Conservation (phyloP, 2,797 vertebrate genomes). For the Threskiornis aethiopicus region DNA sequence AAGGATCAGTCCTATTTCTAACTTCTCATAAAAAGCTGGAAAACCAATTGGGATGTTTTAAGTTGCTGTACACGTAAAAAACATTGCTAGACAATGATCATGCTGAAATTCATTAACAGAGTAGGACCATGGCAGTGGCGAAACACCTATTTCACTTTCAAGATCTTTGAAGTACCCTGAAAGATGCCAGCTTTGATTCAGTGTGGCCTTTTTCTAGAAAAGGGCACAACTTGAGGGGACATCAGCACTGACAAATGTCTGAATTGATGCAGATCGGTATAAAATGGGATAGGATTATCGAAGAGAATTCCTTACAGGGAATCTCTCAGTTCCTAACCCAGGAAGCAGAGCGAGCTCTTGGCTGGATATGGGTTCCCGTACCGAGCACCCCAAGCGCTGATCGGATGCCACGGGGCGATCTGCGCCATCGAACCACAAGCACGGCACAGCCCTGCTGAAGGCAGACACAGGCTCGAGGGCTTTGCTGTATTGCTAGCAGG, state of each 20-base stretch:
- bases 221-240: not conserved
- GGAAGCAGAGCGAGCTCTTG: not conserved
- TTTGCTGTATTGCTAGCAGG: not conserved
- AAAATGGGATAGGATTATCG: not conserved
- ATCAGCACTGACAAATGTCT: not conserved
- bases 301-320: not conserved
- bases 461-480: not conserved
- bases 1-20: not conserved
- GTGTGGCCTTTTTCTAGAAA: not conserved
- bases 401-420: not conserved
- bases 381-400: not conserved
- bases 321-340: not conserved
- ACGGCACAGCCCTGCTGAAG: rapidly evolving
- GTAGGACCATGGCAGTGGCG: not conserved
- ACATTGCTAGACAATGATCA: not conserved
- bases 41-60: not conserved
- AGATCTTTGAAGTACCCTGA: not conserved
- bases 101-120: not conserved
- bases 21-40: not conserved
- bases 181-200: not conserved
- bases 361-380: rapidly evolving
- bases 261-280: rapidly evolving
- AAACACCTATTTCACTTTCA: rapidly evolving
- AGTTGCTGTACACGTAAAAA: not conserved
- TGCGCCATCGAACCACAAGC: rapidly evolving